Base-by-base conservation (phyloP, 1,140 invertebrate genomes). In the Sinonovacula constricta region DNA sequence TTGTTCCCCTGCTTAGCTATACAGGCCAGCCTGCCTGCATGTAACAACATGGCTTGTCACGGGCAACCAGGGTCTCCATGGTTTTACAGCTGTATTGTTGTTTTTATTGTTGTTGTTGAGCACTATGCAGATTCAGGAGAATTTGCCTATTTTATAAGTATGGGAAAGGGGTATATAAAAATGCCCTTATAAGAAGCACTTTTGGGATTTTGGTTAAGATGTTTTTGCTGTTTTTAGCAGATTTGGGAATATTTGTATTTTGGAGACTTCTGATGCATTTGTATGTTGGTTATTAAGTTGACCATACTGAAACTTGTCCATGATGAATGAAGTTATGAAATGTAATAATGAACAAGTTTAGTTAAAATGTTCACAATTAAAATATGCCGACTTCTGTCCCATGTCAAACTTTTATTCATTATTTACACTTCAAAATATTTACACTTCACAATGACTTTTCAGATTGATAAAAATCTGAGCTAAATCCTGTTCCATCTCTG, bases 111-210 rank as follows among this genome's bases (percentile, higher is more conserved):
- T n/a, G n/a, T n/a, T n/a, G n/a, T n/a, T n/a, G n/a, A n/a, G n/a
- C n/a, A n/a, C n/a, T n/a, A n/a, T n/a, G n/a, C n/a, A n/a, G n/a
- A 66, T 45, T 28, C 15, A 2, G 39, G 15, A 54, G 15, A 54
- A 54, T 68, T 54, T 68, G 26, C 30, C 33, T 60, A 59, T 51
- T 59, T 59, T 18, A 71, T 71, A 59, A 71, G 53, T 71, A 56
- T 36, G 54, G 60, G 34, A 31, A 39, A 71, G 56, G 60, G 57
- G 30, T 71, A 49, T 51, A 71, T 71, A 56, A 45, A 71, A 56
- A 71, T 71, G 34, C 54, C 33, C 57, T 71, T 56, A 28, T 56
- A 39, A 56, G 31, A n/a, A 36, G 1, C n/a, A 53, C 51, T 24
- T 24, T 53, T 24, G 18, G 26, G n/a, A 2, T 24, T 53, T 53